These are phyloP conservation scores for Pristionchus exspectatus DNA, from an alignment of 2,888 invertebrate species.

Conservation along the genomic window DNA sequence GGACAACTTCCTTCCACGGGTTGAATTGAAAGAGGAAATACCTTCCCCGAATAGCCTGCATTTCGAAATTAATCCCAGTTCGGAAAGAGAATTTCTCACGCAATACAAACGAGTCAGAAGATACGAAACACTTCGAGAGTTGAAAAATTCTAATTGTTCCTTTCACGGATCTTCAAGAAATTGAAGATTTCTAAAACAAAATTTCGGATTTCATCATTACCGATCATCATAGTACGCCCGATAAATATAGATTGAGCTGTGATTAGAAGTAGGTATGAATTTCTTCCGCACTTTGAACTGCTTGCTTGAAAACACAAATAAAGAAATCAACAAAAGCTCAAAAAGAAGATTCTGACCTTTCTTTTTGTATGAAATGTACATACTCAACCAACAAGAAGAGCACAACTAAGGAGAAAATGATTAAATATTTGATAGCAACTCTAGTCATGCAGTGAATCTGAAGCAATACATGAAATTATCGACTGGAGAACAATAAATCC, in stretches of 20 bases:
- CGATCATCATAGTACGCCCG: constrained; percentile 24
- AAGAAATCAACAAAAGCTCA: not conserved
- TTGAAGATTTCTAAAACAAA: not conserved
- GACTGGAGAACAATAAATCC: no score
- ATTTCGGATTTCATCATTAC: not conserved
- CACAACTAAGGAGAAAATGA: not conserved
- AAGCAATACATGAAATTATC: not conserved
- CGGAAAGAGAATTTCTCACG: not conserved
- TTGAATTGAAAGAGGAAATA: not conserved
- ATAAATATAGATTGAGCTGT: constrained; percentile 14
- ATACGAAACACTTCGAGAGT: not conserved
- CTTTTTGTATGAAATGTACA: not conserved
- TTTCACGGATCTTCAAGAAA: not conserved
- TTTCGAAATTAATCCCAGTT: not conserved
- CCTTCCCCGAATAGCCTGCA: not conserved
- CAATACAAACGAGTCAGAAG: not conserved
- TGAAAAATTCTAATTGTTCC: not conserved
- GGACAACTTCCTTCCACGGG: constrained; percentile 1
- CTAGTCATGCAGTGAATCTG: not conserved
- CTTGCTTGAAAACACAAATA: not conserved
- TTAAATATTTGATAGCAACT: not conserved
- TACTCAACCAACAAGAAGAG: not conserved
- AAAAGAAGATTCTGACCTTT: not conserved
- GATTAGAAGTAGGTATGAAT: not conserved
- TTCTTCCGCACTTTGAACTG: not conserved